Evolutionary conservation across 2,113 vertebrate genomes (phyloP).

Genomic region (Gulo gulo): DNA sequence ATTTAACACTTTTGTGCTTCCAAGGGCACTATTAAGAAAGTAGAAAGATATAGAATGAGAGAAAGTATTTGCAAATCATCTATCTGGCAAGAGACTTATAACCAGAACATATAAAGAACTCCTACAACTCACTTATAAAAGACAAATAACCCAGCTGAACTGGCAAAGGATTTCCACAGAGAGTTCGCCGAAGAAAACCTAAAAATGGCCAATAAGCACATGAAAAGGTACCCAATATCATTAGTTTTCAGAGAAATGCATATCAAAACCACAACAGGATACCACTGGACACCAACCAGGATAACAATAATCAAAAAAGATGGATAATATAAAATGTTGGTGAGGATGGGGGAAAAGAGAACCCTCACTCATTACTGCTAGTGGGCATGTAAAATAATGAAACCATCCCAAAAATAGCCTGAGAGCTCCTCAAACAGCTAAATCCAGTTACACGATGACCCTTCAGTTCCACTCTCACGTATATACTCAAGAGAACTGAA

Average conservation of each 20-base stretch:
- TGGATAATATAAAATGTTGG: background rate
- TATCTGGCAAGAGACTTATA: background rate
- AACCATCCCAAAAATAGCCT: background rate
- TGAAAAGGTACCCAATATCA: background rate
- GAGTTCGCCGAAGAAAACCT: background rate
- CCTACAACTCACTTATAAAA: background rate
- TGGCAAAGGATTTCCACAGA: background rate
- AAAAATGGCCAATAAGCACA: background rate
- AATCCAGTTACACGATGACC: background rate
- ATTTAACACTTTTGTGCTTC: background rate
- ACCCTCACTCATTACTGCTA: background rate
- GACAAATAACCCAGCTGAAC: background rate
- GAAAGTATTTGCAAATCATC: background rate
- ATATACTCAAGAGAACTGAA: background rate
- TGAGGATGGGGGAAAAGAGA: background rate
- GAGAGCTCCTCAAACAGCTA: background rate
- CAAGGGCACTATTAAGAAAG: background rate
- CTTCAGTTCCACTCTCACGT: background rate
- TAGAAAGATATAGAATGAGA: background rate
- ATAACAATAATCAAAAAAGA: background rate
- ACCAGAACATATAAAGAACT: background rate
- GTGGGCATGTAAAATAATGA: background rate
- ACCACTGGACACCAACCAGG: background rate
- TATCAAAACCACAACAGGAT: background rate
- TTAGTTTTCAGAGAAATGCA: background rate